A percentile compares a stretch with the other conserved stretches of the same genome.
These are phyloP conservation scores for Etheostoma spectabile DNA, from an alignment of 2,113 vertebrate genomes.

Conservation along the genomic window DNA sequence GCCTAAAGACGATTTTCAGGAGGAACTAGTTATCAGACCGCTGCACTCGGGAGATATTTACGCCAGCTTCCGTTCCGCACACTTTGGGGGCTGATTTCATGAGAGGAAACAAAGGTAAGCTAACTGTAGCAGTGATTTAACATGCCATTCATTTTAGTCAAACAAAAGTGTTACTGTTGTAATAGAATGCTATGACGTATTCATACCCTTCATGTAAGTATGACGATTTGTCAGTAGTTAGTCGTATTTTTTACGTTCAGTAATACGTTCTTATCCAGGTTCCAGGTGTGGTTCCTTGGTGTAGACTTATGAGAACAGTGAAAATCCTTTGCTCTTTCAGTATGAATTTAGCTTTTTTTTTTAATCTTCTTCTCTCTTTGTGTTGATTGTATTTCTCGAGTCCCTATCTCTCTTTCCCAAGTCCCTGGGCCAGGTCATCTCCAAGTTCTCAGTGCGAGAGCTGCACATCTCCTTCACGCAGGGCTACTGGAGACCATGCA, in stretches of 20 bases:
- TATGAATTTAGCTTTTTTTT: background rate
- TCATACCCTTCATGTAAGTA: too few relatives aligned
- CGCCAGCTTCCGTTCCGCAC: constrained; percentile 94
- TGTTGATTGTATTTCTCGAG: constrained; percentile 62
- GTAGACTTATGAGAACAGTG: background rate
- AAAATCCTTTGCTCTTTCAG: background rate
- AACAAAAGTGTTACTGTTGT: background rate
- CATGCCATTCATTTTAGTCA: background rate
- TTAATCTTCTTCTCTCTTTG: background rate
- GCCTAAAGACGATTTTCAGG: constrained; percentile 85
- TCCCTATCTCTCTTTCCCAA: constrained; percentile 97
- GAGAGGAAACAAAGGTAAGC: constrained; percentile 84
- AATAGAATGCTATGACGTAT: background rate
- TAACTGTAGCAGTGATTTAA: background rate
- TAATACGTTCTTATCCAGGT: background rate
- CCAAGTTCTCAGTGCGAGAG: constrained; percentile 93
- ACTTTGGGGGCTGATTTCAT: constrained; percentile 88
- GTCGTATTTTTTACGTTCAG: background rate
- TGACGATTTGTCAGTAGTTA: background rate
- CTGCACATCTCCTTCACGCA: constrained; percentile 93
- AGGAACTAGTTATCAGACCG: constrained; percentile 92
- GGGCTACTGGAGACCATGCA: constrained; percentile 92
- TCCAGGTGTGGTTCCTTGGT: background rate
- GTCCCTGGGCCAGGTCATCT: constrained; percentile 93
- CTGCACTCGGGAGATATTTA: constrained; percentile 92